Evolutionary conservation across 1,140 invertebrate species (phyloP).

Genomic region (Trissolcus basalis): DNA sequence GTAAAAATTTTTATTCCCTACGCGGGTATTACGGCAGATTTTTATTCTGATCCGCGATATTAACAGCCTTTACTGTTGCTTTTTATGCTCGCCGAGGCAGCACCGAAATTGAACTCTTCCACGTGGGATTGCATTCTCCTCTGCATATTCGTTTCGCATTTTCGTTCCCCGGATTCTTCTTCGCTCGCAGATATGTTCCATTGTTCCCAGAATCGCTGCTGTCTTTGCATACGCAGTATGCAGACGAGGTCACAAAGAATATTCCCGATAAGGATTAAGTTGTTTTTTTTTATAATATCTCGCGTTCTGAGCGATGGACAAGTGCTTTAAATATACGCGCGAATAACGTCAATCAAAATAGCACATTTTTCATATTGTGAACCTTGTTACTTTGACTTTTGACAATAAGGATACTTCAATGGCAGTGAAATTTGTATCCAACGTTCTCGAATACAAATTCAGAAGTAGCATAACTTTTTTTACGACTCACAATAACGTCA

Average conservation of each 20-base stretch:
- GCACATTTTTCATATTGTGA: too few species aligned
- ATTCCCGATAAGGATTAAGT: constrained; percentile 50
- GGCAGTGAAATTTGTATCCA: too few species aligned
- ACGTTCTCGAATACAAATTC: too few species aligned
- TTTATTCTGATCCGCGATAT: constrained; percentile 35
- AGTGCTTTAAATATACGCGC: constrained; percentile 33
- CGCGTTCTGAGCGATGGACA: constrained; percentile 6
- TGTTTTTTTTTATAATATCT: constrained; percentile 16
- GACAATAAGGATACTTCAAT: too few species aligned
- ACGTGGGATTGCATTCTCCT: constrained; percentile 33
- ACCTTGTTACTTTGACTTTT: too few species aligned
- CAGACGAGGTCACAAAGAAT: constrained; percentile 58
- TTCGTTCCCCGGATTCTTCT: constrained; percentile 50
- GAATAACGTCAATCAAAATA: background rate
- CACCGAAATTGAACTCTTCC: constrained; percentile 33
- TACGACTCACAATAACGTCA: too few species aligned
- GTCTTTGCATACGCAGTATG: constrained; percentile 60
- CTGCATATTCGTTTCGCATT: constrained; percentile 44
- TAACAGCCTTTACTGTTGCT: constrained; percentile 30
- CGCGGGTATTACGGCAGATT: constrained; percentile 14
- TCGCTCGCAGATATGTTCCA: constrained; percentile 58
- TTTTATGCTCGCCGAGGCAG: constrained; percentile 33
- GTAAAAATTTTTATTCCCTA: constrained; percentile 18
- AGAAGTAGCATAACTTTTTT: too few species aligned
- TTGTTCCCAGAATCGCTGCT: constrained; percentile 62